Conservation (phyloP, 2,888 invertebrate species). For the Cataglyphis cursor region DNA sequence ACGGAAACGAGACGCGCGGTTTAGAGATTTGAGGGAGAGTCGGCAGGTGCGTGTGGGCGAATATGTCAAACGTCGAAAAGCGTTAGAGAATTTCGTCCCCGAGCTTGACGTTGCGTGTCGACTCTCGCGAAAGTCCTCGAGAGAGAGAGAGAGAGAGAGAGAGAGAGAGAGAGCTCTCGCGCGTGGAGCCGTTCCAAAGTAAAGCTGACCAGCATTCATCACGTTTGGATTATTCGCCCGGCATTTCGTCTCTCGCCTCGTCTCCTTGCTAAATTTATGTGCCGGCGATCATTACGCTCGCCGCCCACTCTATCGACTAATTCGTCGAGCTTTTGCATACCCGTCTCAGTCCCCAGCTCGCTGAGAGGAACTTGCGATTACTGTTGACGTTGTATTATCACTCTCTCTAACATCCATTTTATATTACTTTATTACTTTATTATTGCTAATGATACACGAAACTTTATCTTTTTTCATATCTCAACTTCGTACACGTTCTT, state of each 20-base stretch:
- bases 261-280: constrained; percentile 75
- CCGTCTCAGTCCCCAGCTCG: background rate
- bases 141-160: background rate
- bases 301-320: constrained; percentile 67
- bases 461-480: background rate
- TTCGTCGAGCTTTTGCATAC: constrained; percentile 61
- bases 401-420: background rate
- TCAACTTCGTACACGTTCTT: background rate
- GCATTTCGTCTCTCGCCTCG: constrained; percentile 73
- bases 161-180: constrained; percentile 30
- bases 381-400: background rate
- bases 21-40: constrained; percentile 47
- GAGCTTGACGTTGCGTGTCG: constrained; percentile 66
- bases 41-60: constrained; percentile 71
- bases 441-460: background rate
- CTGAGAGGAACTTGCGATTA: background rate
- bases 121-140: constrained; percentile 11
- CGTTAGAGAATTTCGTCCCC: constrained; percentile 72
- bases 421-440: background rate
- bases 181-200: constrained; percentile 75
- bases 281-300: constrained; percentile 69
- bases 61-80: constrained; percentile 77
- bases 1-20: constrained; percentile 30
- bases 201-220: constrained; percentile 74
- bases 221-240: constrained; percentile 74